Evolutionary conservation across 2,888 invertebrate genomes (phyloP).

Genomic region (Dichetophora obliterata): DNA sequence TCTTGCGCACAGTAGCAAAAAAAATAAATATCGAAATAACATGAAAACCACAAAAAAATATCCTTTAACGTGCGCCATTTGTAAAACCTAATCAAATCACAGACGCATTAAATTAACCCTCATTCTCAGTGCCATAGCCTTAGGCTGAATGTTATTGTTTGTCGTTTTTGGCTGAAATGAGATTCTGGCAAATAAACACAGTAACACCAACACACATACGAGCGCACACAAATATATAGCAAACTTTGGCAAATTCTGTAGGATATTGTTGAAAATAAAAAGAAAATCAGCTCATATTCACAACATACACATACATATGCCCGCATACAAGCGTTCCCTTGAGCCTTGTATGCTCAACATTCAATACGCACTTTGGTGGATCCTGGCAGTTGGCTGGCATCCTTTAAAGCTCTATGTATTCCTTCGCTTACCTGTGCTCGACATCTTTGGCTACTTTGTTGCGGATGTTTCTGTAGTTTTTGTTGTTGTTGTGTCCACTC

Average conservation of each 20-base stretch:
- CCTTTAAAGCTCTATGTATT: neutral
- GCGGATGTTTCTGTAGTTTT: neutral
- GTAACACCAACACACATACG: neutral
- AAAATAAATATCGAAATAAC: neutral
- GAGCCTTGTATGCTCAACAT: neutral
- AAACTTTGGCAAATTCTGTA: neutral
- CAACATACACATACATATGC: neutral
- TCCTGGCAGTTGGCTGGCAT: neutral
- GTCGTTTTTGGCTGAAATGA: slow-evolving; percentile 1
- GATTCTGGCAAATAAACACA: slow-evolving; percentile 9
- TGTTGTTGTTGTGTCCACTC: neutral
- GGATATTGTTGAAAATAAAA: neutral
- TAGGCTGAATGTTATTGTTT: neutral
- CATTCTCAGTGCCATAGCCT: neutral
- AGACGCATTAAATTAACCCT: slow-evolving; percentile 44
- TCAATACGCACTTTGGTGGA: neutral
- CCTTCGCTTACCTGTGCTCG: neutral
- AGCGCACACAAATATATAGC: neutral
- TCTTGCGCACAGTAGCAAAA: neutral
- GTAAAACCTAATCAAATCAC: slow-evolving; percentile 46
- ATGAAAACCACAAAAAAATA: neutral
- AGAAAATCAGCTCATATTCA: neutral
- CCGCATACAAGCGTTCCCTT: neutral
- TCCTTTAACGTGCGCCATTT: slow-evolving; percentile 41
- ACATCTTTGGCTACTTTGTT: neutral